Conservation (phyloP, 1,140 invertebrate genomes). For the Hylaeus anthracinus region DNA sequence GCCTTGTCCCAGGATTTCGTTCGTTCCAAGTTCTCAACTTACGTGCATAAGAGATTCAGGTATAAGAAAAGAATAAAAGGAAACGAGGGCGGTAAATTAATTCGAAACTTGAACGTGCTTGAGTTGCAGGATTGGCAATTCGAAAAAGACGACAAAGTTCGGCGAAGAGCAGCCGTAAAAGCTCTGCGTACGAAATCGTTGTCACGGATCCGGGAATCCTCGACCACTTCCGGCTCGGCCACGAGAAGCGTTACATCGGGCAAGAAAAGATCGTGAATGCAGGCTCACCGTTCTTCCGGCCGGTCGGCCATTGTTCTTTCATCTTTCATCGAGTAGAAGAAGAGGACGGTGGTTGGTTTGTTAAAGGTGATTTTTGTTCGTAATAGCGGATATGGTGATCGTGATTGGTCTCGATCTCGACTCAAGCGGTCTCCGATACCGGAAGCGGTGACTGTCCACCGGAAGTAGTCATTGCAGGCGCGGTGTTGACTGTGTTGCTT, state of each 20-base stretch:
- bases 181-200: no score
- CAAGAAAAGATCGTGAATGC: constrained; percentile 55
- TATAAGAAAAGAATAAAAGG: no score
- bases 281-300: constrained; percentile 77
- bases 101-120: no score
- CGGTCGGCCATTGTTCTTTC: constrained; percentile 71
- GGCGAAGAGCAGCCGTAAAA: no score
- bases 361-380: constrained; percentile 47
- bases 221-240: constrained; percentile 35
- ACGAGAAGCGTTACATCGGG: neutral
- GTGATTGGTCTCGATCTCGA: constrained; percentile 63
- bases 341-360: constrained; percentile 55
- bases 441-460: constrained; percentile 77
- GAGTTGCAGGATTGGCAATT: no score
- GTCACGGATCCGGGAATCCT: neutral
- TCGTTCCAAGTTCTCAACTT: neutral
- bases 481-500: constrained; percentile 71
- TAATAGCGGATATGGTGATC: constrained; percentile 65
- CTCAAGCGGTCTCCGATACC: constrained; percentile 79
- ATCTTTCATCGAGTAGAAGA: constrained; percentile 71
- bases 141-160: no score
- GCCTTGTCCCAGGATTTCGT: neutral
- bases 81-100: no score
- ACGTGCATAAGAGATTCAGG: no score
- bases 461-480: constrained; percentile 79